phyloP scores from a whole-genome alignment of 2,113 vertebrate genomes.

The Rhabdornis inornatus region DNA sequence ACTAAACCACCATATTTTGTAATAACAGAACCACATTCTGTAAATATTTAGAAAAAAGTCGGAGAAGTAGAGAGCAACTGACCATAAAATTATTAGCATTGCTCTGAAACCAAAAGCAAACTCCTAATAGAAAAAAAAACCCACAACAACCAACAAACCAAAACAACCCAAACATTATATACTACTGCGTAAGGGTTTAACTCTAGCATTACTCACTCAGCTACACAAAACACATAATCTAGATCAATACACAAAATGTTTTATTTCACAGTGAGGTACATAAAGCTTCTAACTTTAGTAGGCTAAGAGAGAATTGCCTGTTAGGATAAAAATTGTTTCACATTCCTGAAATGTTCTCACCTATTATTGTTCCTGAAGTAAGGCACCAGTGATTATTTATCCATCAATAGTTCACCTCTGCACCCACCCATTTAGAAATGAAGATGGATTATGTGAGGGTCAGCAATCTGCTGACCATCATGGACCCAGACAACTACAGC shows the following conservation, averaged over 20 bases:
- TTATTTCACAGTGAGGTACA: conserved; percentile 74
- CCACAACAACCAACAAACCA: not conserved
- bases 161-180: conserved; percentile 32
- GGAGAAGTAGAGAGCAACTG: conserved; percentile 42
- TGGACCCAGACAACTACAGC: not conserved
- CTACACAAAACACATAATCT: conserved; percentile 38
- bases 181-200: conserved; percentile 30
- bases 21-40: conserved; percentile 56
- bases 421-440: not conserved
- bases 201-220: conserved; percentile 30
- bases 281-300: conserved; percentile 62
- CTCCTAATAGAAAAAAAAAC: not conserved
- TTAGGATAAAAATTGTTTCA: conserved; percentile 46
- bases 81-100: conserved; percentile 43
- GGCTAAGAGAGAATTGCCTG: conserved; percentile 19
- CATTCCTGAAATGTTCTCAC: conserved; percentile 39
- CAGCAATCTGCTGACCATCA: not conserved
- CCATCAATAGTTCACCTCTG: not conserved
- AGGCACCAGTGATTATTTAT: conserved; percentile 8
- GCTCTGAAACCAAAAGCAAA: conserved; percentile 48
- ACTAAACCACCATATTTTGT: conserved; percentile 43
- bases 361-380: conserved; percentile 19
- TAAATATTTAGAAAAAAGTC: conserved; percentile 64
- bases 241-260: conserved; percentile 46
- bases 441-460: not conserved